Conservation (phyloP, 2,888 invertebrate species). For the Cabera pusaria region DNA sequence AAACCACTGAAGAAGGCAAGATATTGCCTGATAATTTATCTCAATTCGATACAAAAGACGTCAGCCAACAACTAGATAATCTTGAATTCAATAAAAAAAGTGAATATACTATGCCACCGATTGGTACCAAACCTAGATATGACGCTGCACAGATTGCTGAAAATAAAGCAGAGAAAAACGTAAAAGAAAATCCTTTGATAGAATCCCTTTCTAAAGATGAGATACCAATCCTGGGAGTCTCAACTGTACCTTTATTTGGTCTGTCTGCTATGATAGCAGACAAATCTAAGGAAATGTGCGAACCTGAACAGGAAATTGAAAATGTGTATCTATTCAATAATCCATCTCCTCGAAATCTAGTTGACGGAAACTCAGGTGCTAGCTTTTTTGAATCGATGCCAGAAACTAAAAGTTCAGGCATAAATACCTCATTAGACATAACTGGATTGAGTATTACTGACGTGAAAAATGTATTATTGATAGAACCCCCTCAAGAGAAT, state of each 20-base stretch:
- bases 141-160: neutral
- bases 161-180: neutral
- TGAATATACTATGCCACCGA: neutral
- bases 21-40: no score
- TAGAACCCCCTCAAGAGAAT: slow-evolving; percentile 31
- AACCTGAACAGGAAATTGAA: slow-evolving; percentile 26
- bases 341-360: slow-evolving; percentile 10
- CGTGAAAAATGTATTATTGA: slow-evolving; percentile 30
- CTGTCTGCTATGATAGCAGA: slow-evolving; percentile 46
- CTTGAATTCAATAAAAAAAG: no score
- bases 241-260: slow-evolving; percentile 48
- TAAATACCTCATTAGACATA: slow-evolving; percentile 2
- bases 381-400: slow-evolving; percentile 41
- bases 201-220: slow-evolving; percentile 37
- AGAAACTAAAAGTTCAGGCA: slow-evolving; percentile 6
- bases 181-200: slow-evolving; percentile 31
- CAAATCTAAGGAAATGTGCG: slow-evolving; percentile 36
- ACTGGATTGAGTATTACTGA: slow-evolving; percentile 24
- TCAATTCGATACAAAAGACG: no score
- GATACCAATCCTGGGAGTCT: slow-evolving; percentile 40
- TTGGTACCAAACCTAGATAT: neutral
- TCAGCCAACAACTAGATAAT: no score
- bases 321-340: slow-evolving; percentile 24
- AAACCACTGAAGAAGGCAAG: neutral
- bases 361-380: slow-evolving; percentile 31